A percentile compares a stretch with the other conserved stretches of the same genome.
phyloP scores from a whole-genome alignment of 2,113 vertebrate genomes.

The Podilymbus podiceps region DNA sequence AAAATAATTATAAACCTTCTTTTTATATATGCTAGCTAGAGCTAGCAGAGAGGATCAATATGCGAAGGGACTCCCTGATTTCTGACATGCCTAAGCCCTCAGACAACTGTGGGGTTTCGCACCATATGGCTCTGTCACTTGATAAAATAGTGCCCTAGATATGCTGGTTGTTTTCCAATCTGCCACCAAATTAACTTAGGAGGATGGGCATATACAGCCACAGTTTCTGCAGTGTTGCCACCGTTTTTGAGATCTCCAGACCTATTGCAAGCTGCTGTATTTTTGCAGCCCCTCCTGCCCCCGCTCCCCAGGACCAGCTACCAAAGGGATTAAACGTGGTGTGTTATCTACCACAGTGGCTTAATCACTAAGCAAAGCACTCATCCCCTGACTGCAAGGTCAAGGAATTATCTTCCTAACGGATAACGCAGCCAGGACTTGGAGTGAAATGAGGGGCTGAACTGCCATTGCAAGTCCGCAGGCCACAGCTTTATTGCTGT shows the following conservation, averaged over 20 bases:
- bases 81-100: conserved; percentile 37
- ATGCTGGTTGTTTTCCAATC: background rate
- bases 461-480: background rate
- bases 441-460: background rate
- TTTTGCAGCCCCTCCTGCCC: background rate
- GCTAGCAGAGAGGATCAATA: background rate
- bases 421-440: background rate
- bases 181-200: background rate
- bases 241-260: background rate
- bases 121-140: conserved; percentile 31
- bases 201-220: background rate
- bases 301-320: background rate
- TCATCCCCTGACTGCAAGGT: conserved; percentile 41
- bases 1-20: background rate
- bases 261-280: background rate
- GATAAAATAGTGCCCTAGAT: conserved; percentile 33
- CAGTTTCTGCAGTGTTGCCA: background rate
- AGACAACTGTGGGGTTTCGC: background rate
- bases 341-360: conserved; percentile 28
- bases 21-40: background rate
- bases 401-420: conserved; percentile 50
- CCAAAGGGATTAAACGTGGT: background rate
- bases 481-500: background rate
- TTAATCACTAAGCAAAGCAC: conserved; percentile 57
- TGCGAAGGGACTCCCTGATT: conserved; percentile 24